These are phyloP conservation scores for Simalia tracyae DNA, from an alignment of 2,797 vertebrate genomes.

Conservation along the genomic window DNA sequence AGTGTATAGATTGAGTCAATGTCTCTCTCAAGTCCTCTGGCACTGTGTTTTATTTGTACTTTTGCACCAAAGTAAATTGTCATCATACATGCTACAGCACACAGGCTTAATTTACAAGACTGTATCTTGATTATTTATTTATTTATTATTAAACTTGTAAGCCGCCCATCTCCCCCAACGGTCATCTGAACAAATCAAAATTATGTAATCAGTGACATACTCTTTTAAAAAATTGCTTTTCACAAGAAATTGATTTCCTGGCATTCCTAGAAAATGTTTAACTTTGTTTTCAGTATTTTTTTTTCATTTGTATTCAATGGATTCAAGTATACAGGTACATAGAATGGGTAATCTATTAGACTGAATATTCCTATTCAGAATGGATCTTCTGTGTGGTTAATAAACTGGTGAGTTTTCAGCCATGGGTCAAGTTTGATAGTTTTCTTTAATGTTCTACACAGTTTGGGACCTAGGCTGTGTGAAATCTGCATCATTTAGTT, in stretches of 20 bases:
- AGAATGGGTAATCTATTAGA: not conserved
- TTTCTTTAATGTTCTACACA: not conserved
- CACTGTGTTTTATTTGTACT: not conserved
- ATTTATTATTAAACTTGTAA: too few relatives aligned
- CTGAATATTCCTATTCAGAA: not conserved
- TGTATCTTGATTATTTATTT: not conserved
- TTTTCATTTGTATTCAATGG: not conserved
- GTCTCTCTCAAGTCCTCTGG: not conserved
- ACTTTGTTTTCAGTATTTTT: not conserved
- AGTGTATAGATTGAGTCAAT: not conserved
- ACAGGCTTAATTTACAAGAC: not conserved
- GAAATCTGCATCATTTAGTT: not conserved
- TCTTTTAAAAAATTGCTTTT: not conserved
- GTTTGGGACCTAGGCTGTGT: not conserved
- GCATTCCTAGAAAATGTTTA: not conserved
- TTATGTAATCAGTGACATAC: not conserved
- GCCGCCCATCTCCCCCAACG: too few relatives aligned
- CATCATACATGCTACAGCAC: not conserved
- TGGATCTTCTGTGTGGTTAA: not conserved
- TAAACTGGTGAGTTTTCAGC: not conserved
- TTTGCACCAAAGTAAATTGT: not conserved
- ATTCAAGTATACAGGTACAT: not conserved
- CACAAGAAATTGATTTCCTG: not conserved
- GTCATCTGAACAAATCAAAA: not conserved
- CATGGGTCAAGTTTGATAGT: not conserved